A percentile compares a stretch with the other conserved stretches of the same genome.
Conservation (phyloP, 2,888 invertebrate genomes). For the Escarpia spicata region DNA sequence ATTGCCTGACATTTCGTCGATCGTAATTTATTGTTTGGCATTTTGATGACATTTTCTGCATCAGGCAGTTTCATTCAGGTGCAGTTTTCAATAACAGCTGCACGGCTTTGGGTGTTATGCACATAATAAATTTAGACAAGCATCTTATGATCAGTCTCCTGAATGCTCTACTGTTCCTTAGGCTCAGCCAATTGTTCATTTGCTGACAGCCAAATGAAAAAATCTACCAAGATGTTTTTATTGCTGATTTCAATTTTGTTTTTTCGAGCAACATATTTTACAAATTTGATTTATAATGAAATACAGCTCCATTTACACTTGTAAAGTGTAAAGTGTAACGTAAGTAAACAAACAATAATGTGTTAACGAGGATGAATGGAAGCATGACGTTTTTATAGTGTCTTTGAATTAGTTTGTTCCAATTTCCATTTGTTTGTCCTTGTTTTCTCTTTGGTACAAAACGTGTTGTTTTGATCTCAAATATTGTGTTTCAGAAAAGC, state of each 20-base stretch:
- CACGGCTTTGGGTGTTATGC: background rate
- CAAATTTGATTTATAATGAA: too few relatives aligned
- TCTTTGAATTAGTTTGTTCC: background rate
- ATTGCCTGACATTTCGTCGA: background rate
- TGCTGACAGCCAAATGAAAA: background rate
- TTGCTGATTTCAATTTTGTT: background rate
- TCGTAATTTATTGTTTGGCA: conserved; percentile 3
- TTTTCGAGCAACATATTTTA: background rate
- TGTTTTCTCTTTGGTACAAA: background rate
- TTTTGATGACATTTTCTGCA: background rate
- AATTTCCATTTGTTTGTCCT: background rate
- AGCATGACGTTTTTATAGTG: too few relatives aligned
- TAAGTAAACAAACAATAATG: too few relatives aligned
- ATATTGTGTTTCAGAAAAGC: too few relatives aligned
- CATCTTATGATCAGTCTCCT: background rate
- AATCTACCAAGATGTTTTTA: background rate
- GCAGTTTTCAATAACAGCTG: background rate
- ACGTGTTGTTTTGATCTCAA: too few relatives aligned
- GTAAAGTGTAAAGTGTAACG: too few relatives aligned
- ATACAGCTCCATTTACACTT: too few relatives aligned
- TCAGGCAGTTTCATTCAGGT: background rate
- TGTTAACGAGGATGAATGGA: too few relatives aligned
- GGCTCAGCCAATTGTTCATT: background rate
- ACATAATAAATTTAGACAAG: background rate
- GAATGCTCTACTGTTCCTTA: background rate